These are phyloP conservation scores for Aethes cnicana DNA, from an alignment of 2,888 invertebrate species.

Conservation along the genomic window DNA sequence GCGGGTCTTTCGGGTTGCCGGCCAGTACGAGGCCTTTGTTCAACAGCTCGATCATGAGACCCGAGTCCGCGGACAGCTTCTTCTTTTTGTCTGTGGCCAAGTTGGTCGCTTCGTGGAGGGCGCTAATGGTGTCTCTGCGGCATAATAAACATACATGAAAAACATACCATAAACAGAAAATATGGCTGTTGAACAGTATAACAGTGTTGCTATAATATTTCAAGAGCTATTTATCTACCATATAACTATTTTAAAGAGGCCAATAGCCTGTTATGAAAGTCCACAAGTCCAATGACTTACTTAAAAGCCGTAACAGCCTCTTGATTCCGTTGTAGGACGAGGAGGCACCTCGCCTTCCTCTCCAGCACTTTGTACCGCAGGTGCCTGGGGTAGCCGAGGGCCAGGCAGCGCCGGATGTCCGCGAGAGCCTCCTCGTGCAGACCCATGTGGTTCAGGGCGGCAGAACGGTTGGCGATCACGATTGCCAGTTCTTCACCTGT, in stretches of 20 bases:
- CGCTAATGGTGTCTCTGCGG: constrained; percentile 84
- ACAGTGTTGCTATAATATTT: too few species aligned
- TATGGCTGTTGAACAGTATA: too few species aligned
- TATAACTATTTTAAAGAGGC: too few species aligned
- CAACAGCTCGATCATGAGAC: constrained; percentile 87
- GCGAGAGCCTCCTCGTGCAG: constrained; percentile 85
- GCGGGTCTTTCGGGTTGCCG: constrained; percentile 61
- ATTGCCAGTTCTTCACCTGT: constrained; percentile 85
- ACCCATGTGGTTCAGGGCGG: constrained; percentile 88
- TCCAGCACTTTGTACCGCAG: constrained; percentile 89
- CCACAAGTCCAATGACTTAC: too few species aligned
- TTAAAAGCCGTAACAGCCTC: constrained; percentile 85
- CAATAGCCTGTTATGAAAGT: too few species aligned
- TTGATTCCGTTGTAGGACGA: constrained; percentile 85
- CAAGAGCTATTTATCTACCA: too few species aligned
- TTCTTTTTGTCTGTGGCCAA: constrained; percentile 83
- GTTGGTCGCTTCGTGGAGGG: constrained; percentile 85
- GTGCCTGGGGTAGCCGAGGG: constrained; percentile 86
- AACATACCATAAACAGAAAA: background rate
- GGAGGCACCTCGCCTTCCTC: constrained; percentile 87
- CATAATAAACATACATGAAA: background rate
- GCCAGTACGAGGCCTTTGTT: constrained; percentile 83
- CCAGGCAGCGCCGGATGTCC: constrained; percentile 87
- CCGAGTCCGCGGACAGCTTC: constrained; percentile 85
- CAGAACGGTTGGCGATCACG: constrained; percentile 90